phyloP scores from a whole-genome alignment of 1,140 invertebrate genomes.

The Aporrectodea caliginosa region DNA sequence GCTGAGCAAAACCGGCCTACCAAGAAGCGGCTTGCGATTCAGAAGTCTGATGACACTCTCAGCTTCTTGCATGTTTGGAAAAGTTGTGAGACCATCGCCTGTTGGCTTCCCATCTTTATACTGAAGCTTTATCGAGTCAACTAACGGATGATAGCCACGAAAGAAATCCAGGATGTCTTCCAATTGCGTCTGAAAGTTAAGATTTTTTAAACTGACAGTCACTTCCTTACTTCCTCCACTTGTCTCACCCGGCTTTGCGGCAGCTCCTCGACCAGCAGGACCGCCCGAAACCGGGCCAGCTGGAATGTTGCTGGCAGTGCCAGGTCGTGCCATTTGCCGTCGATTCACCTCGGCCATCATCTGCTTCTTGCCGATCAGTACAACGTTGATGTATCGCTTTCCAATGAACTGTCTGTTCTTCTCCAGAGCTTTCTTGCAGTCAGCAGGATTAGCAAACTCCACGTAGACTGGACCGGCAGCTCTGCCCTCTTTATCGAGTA shows the following conservation, averaged over 20 bases:
- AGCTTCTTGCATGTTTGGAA: constrained; percentile 71
- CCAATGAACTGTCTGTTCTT: constrained; percentile 55
- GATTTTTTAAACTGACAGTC: constrained; percentile 76
- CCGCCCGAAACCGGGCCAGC: constrained; percentile 2
- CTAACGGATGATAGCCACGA: constrained; percentile 49
- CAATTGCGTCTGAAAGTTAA: constrained; percentile 77
- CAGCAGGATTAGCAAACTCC: constrained; percentile 68
- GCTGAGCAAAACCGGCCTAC: neutral
- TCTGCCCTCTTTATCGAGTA: constrained; percentile 65
- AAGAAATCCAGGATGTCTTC: constrained; percentile 86
- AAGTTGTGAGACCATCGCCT: constrained; percentile 81
- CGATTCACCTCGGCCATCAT: constrained; percentile 37
- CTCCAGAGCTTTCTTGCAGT: constrained; percentile 66
- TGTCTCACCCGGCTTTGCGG: constrained; percentile 34
- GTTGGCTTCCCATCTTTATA: constrained; percentile 63
- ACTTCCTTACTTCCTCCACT: constrained; percentile 69
- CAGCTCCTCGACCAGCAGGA: constrained; percentile 40
- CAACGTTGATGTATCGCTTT: constrained; percentile 61
- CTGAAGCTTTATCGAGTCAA: constrained; percentile 49
- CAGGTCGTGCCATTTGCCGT: constrained; percentile 31
- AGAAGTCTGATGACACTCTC: constrained; percentile 62
- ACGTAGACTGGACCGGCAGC: constrained; percentile 79
- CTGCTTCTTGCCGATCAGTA: constrained; percentile 64
- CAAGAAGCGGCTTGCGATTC: constrained; percentile 14
- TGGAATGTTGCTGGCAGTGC: constrained; percentile 34